phyloP scores from a whole-genome alignment of 2,113 vertebrate species.

The Sialia sialis region DNA sequence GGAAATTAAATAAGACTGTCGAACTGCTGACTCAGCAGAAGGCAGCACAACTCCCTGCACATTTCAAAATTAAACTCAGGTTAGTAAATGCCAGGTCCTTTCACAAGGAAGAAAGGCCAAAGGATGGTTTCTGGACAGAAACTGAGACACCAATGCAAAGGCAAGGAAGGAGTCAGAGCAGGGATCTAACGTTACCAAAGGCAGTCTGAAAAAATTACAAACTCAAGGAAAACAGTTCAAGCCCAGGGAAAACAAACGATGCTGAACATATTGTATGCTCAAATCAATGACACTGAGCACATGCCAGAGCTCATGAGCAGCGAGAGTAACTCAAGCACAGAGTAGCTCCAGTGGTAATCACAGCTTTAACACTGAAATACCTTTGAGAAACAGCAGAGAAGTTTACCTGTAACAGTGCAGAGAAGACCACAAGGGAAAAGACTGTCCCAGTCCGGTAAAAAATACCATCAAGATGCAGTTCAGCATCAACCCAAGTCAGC shows the following conservation, averaged over 20 bases:
- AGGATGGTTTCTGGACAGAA: neutral
- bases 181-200: neutral
- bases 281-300: neutral
- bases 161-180: neutral
- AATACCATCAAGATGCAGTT: neutral
- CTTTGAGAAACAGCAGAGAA: neutral
- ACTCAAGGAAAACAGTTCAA: neutral
- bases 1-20: slow-evolving; percentile 7
- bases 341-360: neutral
- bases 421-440: neutral
- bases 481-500: neutral
- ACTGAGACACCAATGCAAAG: neutral
- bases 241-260: slow-evolving; percentile 4
- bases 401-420: accelerated
- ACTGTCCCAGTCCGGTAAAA: neutral
- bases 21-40: slow-evolving; percentile 30
- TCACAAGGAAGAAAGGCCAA: neutral
- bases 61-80: neutral
- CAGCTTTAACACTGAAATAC: neutral
- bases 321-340: neutral
- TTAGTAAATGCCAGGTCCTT: neutral
- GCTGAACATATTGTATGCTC: neutral
- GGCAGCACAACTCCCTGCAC: neutral
- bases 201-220: slow-evolving; percentile 24
- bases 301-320: slow-evolving; percentile 17